Percentiles rank a stretch among this genome's conserved stretches.
phyloP scores from a whole-genome alignment of 2,888 invertebrate species.

The Apamea anceps region DNA sequence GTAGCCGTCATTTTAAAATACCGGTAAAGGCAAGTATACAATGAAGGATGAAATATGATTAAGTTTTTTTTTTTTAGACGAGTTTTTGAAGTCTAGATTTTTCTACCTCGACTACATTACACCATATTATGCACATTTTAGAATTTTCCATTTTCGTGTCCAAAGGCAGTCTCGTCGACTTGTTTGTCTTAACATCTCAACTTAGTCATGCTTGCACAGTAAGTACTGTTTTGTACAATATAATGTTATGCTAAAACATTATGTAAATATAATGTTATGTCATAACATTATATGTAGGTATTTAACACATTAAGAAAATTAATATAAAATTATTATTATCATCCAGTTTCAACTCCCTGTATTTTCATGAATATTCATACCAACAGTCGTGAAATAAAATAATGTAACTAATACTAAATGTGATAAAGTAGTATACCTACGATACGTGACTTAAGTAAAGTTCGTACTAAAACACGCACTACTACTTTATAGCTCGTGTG shows the following conservation, averaged over 20 bases:
- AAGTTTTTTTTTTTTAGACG: background rate
- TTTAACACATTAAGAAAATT: background rate
- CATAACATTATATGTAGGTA: background rate
- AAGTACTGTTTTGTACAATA: constrained; percentile 8
- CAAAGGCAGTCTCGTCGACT: background rate
- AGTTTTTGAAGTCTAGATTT: background rate
- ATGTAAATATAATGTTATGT: background rate
- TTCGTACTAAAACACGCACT: too few species aligned
- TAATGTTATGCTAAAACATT: background rate
- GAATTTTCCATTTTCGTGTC: background rate
- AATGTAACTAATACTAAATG: background rate
- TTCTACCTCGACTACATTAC: background rate
- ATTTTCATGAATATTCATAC: constrained; percentile 54
- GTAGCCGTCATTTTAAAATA: constrained; percentile 51
- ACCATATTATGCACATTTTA: background rate
- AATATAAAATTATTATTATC: constrained; percentile 16
- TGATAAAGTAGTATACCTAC: background rate
- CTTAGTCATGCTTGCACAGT: background rate
- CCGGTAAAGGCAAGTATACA: constrained; percentile 19
- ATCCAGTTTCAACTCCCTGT: constrained; percentile 71
- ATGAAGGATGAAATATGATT: constrained; percentile 19
- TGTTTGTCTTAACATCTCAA: background rate
- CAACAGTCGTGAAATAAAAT: constrained; percentile 11
- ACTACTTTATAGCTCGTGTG: too few species aligned
- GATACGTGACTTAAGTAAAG: background rate